Evolutionary conservation across 2,888 invertebrate genomes (phyloP).

Genomic region (Scaptodrosophila latifasciaeformis): DNA sequence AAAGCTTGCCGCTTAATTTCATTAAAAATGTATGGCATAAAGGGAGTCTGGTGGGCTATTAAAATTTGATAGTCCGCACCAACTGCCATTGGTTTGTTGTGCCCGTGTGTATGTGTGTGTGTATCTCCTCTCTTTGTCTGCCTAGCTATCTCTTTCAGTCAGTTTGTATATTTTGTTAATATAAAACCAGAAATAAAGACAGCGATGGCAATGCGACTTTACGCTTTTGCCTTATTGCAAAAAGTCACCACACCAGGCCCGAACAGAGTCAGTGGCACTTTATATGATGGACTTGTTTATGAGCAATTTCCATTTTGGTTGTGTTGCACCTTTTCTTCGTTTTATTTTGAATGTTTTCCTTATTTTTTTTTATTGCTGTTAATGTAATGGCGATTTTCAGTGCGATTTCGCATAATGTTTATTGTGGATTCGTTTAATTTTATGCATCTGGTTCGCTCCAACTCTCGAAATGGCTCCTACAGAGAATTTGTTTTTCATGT

Average conservation of each 20-base stretch:
- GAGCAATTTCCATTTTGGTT: constrained; percentile 46
- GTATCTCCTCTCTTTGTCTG: background rate
- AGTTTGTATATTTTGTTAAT: too few relatives aligned
- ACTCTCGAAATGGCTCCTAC: too few relatives aligned
- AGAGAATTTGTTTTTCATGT: too few relatives aligned
- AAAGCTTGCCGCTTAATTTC: constrained; percentile 68
- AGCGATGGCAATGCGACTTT: too few relatives aligned
- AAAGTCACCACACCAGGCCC: too few relatives aligned
- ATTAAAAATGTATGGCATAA: constrained; percentile 67
- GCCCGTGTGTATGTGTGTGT: constrained; percentile 1
- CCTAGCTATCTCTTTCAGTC: background rate
- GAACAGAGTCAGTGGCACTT: constrained; percentile 52
- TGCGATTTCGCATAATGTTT: constrained; percentile 66
- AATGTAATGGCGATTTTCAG: constrained; percentile 48
- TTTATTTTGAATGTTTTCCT: too few relatives aligned
- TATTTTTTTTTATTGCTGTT: too few relatives aligned
- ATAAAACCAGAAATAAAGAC: too few relatives aligned
- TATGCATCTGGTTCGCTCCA: constrained; percentile 41
- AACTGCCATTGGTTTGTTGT: too few relatives aligned
- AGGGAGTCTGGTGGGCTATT: constrained; percentile 62
- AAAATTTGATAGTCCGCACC: constrained; percentile 62
- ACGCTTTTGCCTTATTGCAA: constrained; percentile 9
- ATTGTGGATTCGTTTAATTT: constrained; percentile 45
- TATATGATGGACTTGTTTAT: constrained; percentile 67
- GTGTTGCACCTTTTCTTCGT: background rate